These are phyloP conservation scores for Pterocles burchelli DNA, from an alignment of 2,113 vertebrate genomes.

Conservation along the genomic window DNA sequence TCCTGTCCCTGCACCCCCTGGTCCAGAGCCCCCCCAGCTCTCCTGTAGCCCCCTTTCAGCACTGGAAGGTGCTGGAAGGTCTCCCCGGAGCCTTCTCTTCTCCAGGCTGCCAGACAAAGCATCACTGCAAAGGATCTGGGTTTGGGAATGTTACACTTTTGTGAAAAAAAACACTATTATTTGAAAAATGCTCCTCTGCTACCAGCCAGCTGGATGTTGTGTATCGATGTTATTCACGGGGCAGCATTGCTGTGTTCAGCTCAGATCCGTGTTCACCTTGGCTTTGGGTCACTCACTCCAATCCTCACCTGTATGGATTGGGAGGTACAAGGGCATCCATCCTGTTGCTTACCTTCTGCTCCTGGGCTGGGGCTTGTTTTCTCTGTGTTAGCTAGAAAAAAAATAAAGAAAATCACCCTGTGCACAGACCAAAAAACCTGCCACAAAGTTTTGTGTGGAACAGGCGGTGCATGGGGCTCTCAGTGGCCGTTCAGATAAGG, in stretches of 20 bases:
- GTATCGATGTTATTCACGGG: neutral
- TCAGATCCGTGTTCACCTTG: neutral
- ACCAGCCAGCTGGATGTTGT: neutral
- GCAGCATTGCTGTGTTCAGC: neutral
- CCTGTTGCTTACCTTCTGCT: neutral
- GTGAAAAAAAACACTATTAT: neutral
- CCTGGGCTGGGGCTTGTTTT: neutral
- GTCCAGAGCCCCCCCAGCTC: too few species aligned
- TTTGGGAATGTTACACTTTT: neutral
- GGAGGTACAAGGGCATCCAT: neutral
- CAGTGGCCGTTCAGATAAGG: neutral
- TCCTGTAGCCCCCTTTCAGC: too few species aligned
- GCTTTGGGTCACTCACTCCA: neutral
- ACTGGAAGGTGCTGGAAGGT: too few species aligned
- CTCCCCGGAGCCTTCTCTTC: neutral
- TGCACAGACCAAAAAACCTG: neutral
- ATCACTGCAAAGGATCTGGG: neutral
- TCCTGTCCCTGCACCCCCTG: too few species aligned
- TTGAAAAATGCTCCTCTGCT: neutral
- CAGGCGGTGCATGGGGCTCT: neutral
- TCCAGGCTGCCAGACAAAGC: neutral
- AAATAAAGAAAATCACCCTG: neutral
- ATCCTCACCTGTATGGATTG: neutral
- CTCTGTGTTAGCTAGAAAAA: neutral
- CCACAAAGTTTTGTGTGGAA: neutral